These are phyloP conservation scores for Hypomecis punctinalis DNA, from an alignment of 2,888 invertebrate species.

Conservation along the genomic window DNA sequence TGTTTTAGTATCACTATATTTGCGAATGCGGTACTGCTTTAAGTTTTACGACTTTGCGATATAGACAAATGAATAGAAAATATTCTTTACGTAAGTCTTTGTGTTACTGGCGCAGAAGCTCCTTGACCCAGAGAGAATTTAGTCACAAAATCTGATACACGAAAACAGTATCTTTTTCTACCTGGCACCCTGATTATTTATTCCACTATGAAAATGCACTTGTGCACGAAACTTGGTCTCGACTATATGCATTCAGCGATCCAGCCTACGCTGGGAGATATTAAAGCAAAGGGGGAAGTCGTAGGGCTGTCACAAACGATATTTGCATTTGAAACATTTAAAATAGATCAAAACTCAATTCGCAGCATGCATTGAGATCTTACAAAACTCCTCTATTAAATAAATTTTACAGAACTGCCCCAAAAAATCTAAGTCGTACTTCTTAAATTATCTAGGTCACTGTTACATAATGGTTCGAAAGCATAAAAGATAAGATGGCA, in stretches of 20 bases:
- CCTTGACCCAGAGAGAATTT: constrained; percentile 18
- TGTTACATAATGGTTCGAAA: neutral
- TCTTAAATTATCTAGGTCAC: too few species aligned
- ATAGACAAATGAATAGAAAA: neutral
- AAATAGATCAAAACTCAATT: neutral
- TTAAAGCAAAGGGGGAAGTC: constrained; percentile 53
- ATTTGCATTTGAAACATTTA: neutral
- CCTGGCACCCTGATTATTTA: constrained; percentile 59
- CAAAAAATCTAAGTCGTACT: too few species aligned
- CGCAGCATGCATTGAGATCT: too few species aligned
- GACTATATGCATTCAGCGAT: constrained; percentile 59
- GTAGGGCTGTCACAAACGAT: constrained; percentile 21
- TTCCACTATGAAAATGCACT: constrained; percentile 67
- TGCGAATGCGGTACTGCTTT: too few species aligned
- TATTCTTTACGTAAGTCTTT: too few species aligned
- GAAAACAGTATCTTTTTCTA: constrained; percentile 41
- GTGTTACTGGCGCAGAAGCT: neutral
- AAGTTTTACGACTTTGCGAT: neutral
- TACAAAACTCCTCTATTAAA: too few species aligned
- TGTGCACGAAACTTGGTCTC: constrained; percentile 67
- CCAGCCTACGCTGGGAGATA: constrained; percentile 65
- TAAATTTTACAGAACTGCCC: too few species aligned
- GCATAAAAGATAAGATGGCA: constrained; percentile 5
- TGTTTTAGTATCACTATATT: neutral
- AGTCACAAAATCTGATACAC: constrained; percentile 37